phyloP scores from a whole-genome alignment of 92 coral and sea anemone species.

The Paragorgia papillata region DNA sequence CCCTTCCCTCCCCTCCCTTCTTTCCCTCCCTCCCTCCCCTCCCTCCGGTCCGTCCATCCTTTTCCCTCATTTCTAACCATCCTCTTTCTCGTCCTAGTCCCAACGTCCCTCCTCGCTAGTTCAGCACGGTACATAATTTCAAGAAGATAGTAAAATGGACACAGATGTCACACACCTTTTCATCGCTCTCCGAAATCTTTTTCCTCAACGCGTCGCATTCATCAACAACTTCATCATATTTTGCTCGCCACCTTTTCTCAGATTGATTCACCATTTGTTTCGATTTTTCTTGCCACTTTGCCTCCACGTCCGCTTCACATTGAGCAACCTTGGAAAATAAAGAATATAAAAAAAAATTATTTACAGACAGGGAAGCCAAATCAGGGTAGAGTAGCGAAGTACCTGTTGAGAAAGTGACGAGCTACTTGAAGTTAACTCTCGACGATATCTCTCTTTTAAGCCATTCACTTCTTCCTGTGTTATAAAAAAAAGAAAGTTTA shows the following conservation, averaged over 20 bases:
- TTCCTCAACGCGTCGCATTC: constrained; percentile 72
- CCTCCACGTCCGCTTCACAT: constrained; percentile 77
- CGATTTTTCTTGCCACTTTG: constrained; percentile 87
- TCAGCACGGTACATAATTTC: no score
- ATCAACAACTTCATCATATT: constrained; percentile 75
- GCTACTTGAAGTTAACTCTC: constrained; percentile 79
- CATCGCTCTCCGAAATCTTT: constrained; percentile 66
- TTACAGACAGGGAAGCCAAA: neutral
- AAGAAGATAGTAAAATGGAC: no score
- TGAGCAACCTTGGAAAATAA: constrained; percentile 63
- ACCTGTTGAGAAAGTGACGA: constrained; percentile 86
- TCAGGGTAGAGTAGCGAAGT: no score
- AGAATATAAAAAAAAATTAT: neutral
- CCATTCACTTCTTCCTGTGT: constrained; percentile 74
- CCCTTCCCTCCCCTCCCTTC: no score
- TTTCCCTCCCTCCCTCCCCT: no score
- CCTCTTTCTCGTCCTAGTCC: no score
- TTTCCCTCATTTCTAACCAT: no score
- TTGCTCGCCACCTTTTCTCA: constrained; percentile 82
- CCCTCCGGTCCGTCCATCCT: no score
- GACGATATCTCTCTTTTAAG: constrained; percentile 87
- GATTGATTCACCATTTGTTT: constrained; percentile 85
- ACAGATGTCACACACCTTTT: constrained; percentile 69
- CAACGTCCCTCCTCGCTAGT: no score
- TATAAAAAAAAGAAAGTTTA: neutral